Conservation (phyloP, 2,113 vertebrate genomes). For the Callithrix jacchus region DNA sequence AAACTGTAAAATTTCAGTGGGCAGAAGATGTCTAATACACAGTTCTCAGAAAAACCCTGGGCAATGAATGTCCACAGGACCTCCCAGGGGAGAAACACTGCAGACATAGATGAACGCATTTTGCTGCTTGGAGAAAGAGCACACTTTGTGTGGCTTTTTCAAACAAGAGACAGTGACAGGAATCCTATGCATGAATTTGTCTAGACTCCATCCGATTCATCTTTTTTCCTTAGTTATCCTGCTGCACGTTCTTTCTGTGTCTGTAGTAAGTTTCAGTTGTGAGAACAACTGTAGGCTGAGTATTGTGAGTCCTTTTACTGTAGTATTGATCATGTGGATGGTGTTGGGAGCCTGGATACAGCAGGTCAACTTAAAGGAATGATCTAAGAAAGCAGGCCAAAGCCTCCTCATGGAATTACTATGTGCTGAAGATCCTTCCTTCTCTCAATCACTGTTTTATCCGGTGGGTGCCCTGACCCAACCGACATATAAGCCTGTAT, state of each 20-base stretch:
- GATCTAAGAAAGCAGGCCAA: background rate
- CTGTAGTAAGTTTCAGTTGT: background rate
- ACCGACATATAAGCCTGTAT: background rate
- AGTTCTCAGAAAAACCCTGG: background rate
- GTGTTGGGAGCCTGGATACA: background rate
- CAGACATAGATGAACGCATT: fast-evolving
- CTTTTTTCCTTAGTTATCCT: background rate
- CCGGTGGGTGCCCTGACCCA: background rate
- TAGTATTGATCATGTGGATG: fast-evolving
- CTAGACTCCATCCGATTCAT: no score
- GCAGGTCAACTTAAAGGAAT: background rate
- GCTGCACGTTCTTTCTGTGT: background rate
- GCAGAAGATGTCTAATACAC: background rate
- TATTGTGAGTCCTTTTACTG: background rate
- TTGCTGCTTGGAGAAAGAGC: background rate
- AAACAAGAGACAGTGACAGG: background rate
- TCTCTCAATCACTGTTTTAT: background rate
- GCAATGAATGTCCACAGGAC: background rate
- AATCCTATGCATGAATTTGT: background rate
- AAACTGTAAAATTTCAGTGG: background rate
- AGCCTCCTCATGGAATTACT: background rate
- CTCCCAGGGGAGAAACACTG: background rate
- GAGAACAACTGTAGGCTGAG: background rate
- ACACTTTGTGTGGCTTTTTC: background rate
- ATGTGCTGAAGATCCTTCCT: background rate